These are phyloP conservation scores for Anoplopoma fimbria DNA, from an alignment of 2,113 vertebrate genomes.

Conservation along the genomic window DNA sequence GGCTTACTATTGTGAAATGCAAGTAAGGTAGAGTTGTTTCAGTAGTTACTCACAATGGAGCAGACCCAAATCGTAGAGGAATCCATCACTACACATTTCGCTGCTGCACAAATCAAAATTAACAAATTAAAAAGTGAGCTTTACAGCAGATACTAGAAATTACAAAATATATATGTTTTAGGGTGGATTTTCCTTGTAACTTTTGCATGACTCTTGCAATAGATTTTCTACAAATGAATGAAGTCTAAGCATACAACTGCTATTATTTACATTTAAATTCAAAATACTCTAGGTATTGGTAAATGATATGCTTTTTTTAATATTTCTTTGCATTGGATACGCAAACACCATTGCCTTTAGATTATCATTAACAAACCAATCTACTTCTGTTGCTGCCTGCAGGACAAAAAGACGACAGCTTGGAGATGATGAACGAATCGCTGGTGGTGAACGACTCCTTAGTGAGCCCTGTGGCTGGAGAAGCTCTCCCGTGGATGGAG, in stretches of 20 bases:
- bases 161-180: not conserved
- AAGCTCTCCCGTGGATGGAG: slow-evolving; percentile 68
- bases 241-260: not conserved
- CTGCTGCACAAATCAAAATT: not conserved
- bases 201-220: not conserved
- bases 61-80: not conserved
- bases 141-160: not conserved
- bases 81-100: not conserved
- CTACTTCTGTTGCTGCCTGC: slow-evolving; percentile 4
- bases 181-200: not conserved
- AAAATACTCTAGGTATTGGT: not conserved
- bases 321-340: not conserved
- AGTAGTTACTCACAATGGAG: not conserved
- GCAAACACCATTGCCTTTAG: not conserved
- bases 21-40: not conserved
- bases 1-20: not conserved
- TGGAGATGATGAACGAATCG: slow-evolving; percentile 87
- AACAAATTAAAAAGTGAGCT: not conserved
- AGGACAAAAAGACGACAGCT: slow-evolving; percentile 58
- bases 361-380: not conserved
- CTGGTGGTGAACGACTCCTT: slow-evolving; percentile 84
- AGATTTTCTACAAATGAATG: not conserved
- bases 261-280: not conserved
- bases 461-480: slow-evolving; percentile 37
- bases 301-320: not conserved